Conservation (phyloP, 1,140 invertebrate species). For the Platorchestia sp. region DNA sequence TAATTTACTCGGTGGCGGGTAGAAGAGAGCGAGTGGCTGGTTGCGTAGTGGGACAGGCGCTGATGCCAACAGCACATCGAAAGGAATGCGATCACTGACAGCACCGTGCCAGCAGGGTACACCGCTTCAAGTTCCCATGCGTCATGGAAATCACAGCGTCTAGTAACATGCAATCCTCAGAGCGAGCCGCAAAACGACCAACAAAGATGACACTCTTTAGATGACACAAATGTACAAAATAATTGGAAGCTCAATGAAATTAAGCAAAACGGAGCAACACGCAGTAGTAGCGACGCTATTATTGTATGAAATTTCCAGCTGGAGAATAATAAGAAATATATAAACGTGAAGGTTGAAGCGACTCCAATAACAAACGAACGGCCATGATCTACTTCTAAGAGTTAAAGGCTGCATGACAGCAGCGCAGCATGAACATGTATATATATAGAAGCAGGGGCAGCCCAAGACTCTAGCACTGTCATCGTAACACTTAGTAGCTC, state of each 20-base stretch:
- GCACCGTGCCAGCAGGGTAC: neutral
- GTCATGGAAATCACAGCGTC: neutral
- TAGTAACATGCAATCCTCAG: neutral
- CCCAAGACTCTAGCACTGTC: neutral
- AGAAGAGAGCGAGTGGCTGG: neutral
- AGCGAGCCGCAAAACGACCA: neutral
- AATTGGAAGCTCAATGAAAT: neutral
- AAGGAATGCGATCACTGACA: neutral
- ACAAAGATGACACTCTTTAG: neutral
- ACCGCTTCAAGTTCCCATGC: neutral
- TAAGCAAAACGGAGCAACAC: neutral
- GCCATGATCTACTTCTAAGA: neutral
- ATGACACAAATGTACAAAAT: neutral
- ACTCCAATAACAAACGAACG: neutral
- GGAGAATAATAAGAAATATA: neutral
- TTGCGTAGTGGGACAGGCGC: conserved; percentile 20
- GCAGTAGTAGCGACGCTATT: neutral
- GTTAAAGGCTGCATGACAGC: neutral
- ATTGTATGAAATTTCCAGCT: neutral
- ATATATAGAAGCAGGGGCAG: neutral
- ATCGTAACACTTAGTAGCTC: neutral
- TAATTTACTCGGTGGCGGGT: neutral
- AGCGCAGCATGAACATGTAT: neutral
- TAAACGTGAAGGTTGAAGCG: neutral
- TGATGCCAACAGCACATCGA: neutral